phyloP scores from a whole-genome alignment of 64 coral and sea anemone genomes.

The Exaiptasia diaphana region DNA sequence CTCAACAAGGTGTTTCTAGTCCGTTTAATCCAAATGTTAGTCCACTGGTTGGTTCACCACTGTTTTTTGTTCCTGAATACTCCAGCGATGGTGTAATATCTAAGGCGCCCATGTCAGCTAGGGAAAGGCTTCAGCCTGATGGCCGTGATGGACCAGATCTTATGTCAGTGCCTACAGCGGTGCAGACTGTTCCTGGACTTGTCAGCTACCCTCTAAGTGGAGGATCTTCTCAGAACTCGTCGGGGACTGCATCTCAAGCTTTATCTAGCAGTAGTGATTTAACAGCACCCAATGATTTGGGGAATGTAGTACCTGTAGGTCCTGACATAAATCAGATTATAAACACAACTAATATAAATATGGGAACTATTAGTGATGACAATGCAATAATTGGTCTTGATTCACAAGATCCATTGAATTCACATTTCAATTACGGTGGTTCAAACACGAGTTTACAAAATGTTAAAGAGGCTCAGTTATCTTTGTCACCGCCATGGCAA shows the following conservation, averaged over 20 bases:
- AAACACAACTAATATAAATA: background rate
- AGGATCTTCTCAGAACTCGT: background rate
- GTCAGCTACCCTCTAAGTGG: background rate
- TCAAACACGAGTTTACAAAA: background rate
- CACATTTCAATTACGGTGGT: background rate
- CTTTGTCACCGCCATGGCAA: background rate
- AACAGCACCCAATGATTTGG: background rate
- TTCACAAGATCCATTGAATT: background rate
- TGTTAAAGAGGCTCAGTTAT: background rate
- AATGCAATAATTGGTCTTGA: background rate
- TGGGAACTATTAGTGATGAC: background rate
- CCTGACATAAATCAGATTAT: background rate
- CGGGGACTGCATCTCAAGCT: background rate
- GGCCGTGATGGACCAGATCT: slow-evolving; percentile 54
- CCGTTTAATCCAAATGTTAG: slow-evolving; percentile 18
- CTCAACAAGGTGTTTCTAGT: background rate
- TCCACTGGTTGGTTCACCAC: background rate
- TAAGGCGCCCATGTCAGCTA: slow-evolving; percentile 20
- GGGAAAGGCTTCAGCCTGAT: slow-evolving; percentile 61
- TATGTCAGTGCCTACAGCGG: background rate
- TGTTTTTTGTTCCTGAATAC: background rate
- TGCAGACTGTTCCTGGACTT: background rate
- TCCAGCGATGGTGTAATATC: background rate
- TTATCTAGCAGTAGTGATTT: background rate
- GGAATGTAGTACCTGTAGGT: background rate